A percentile compares a stretch with the other conserved stretches of the same genome.
phyloP scores from a whole-genome alignment of 30 jellyfish, hydroid and myxozoan species.

The Nemopilema nomurai region DNA sequence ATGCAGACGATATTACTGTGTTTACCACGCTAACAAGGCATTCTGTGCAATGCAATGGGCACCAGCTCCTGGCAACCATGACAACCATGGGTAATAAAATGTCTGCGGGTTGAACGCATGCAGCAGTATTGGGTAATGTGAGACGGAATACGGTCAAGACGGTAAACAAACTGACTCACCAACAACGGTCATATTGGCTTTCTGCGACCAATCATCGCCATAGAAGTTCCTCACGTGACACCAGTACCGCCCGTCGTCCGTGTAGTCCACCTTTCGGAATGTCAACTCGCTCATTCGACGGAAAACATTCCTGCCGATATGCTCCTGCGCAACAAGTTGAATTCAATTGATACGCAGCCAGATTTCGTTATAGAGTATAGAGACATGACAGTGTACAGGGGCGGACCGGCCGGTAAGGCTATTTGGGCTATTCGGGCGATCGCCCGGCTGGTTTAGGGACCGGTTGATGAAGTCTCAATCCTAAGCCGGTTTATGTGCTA shows the following conservation, averaged over 20 bases:
- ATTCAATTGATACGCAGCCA: too few relatives aligned
- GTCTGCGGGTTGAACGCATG: neutral
- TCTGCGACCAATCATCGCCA: constrained; percentile 90
- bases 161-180: constrained; percentile 60
- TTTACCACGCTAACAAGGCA: neutral
- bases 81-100: neutral
- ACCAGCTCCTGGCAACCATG: neutral
- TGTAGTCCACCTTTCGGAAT: constrained; percentile 49
- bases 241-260: constrained; percentile 82
- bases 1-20: neutral
- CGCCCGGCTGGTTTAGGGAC: too few relatives aligned
- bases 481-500: too few relatives aligned
- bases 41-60: neutral
- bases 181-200: constrained; percentile 77
- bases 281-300: constrained; percentile 80
- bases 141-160: neutral
- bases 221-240: constrained; percentile 85
- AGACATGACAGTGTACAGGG: too few relatives aligned
- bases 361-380: too few relatives aligned
- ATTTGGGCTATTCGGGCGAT: too few relatives aligned
- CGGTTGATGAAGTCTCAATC: too few relatives aligned
- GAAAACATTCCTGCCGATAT: constrained; percentile 66
- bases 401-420: too few relatives aligned
- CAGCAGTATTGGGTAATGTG: neutral
- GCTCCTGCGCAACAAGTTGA: constrained; percentile 26